These are phyloP conservation scores for Pentalonia nigronervosa DNA, from an alignment of 1,140 invertebrate genomes.

Conservation along the genomic window DNA sequence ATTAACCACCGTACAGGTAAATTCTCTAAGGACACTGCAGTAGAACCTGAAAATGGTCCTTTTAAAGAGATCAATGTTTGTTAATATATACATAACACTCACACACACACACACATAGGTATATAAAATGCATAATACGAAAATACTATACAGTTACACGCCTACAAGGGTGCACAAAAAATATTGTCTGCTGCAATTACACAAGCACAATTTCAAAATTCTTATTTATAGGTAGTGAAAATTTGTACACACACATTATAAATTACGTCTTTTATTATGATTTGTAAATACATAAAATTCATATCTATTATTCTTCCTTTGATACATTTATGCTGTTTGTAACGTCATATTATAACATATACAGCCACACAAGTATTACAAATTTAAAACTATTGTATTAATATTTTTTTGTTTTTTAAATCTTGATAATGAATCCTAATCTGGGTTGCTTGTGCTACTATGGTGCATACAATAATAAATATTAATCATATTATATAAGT, in stretches of 20 bases:
- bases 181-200: neutral
- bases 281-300: neutral
- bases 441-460: neutral
- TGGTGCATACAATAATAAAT: neutral
- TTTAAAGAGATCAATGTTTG: conserved; percentile 18
- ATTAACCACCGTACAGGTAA: neutral
- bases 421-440: neutral
- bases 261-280: neutral
- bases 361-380: neutral
- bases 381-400: neutral
- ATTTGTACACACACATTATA: neutral
- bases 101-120: neutral
- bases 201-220: neutral
- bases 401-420: neutral
- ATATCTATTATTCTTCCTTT: neutral
- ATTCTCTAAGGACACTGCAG: neutral
- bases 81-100: neutral
- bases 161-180: neutral
- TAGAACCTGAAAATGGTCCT: neutral
- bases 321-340: neutral
- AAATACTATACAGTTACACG: neutral
- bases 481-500: neutral
- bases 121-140: neutral
- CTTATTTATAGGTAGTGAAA: neutral
- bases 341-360: neutral